A percentile compares a stretch with the other conserved stretches of the same genome.
Evolutionary conservation across 2,888 invertebrate species (phyloP).

Genomic region (Leptopilina drosophilae): DNA sequence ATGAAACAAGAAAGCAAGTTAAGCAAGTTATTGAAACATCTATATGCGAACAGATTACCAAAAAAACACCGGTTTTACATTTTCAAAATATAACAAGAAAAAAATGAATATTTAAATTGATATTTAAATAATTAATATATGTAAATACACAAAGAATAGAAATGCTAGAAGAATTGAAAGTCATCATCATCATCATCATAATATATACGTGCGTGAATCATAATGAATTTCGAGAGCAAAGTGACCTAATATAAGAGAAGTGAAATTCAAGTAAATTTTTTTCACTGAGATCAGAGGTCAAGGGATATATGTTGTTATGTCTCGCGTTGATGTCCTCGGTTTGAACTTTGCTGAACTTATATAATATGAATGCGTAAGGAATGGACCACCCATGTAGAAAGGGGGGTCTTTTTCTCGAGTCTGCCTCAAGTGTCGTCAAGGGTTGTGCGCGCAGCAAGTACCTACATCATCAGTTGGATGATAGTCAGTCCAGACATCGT

Average conservation of each 20-base stretch:
- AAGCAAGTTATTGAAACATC: too few relatives aligned
- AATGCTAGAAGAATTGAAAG: too few relatives aligned
- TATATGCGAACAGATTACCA: too few relatives aligned
- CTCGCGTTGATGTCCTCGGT: slow-evolving; percentile 56
- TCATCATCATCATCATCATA: too few relatives aligned
- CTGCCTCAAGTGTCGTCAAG: slow-evolving; percentile 71
- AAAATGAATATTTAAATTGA: too few relatives aligned
- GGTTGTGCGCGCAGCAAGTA: slow-evolving; percentile 72
- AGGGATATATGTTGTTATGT: slow-evolving; percentile 9
- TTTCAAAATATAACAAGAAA: too few relatives aligned
- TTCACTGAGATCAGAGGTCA: slow-evolving; percentile 22
- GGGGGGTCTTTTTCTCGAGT: slow-evolving; percentile 66
- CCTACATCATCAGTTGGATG: slow-evolving; percentile 70
- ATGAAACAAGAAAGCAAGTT: too few relatives aligned
- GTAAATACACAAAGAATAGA: too few relatives aligned
- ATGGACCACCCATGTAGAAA: slow-evolving; percentile 75
- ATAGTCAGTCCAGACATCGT: slow-evolving; percentile 63
- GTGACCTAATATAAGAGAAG: slow-evolving; percentile 21
- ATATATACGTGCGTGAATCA: too few relatives aligned
- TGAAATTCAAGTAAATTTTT: slow-evolving; percentile 2
- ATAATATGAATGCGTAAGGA: slow-evolving; percentile 72
- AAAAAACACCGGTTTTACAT: too few relatives aligned
- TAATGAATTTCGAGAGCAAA: not conserved
- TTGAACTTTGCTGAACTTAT: slow-evolving; percentile 65
- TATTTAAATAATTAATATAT: too few relatives aligned